These are phyloP conservation scores for Sebastes hopkinsi DNA, from an alignment of 2,797 vertebrate genomes.

Conservation along the genomic window DNA sequence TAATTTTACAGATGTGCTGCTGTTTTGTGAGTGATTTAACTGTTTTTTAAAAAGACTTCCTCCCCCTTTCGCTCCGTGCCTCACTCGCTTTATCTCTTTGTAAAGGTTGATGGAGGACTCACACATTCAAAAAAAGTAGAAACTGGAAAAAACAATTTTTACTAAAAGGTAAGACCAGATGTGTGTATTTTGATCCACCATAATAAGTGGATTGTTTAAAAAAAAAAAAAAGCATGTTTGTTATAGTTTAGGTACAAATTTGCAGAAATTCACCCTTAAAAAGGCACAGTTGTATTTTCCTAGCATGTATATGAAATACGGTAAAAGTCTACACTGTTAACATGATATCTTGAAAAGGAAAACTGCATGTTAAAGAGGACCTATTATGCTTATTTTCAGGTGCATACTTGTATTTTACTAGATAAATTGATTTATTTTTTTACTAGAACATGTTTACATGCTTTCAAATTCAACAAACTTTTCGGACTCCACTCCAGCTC, in stretches of 20 bases:
- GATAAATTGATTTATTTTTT: not conserved
- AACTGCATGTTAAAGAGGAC: not conserved
- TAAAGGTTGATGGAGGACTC: constrained; percentile 34
- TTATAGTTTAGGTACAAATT: not conserved
- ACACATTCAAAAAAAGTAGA: constrained; percentile 2
- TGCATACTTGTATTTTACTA: too few species aligned
- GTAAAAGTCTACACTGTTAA: not conserved
- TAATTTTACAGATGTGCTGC: constrained; percentile 75
- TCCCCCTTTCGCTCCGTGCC: constrained; percentile 8
- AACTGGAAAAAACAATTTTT: not conserved
- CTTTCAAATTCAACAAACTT: too few species aligned
- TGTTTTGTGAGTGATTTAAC: constrained; percentile 72
- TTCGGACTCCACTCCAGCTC: too few species aligned
- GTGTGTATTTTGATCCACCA: not conserved
- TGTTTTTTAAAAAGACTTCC: constrained; percentile 52
- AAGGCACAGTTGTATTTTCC: not conserved
- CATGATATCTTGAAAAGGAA: not conserved
- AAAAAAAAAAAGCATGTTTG: not conserved
- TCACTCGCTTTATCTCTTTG: constrained; percentile 9
- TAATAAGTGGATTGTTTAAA: not conserved
- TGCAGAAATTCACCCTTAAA: not conserved
- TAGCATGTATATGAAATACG: not conserved
- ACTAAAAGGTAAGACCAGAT: constrained; percentile 8
- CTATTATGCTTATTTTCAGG: too few species aligned
- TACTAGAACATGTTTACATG: too few species aligned